Conservation (phyloP, 1,140 invertebrate genomes). For the Eubasilissa regina region DNA sequence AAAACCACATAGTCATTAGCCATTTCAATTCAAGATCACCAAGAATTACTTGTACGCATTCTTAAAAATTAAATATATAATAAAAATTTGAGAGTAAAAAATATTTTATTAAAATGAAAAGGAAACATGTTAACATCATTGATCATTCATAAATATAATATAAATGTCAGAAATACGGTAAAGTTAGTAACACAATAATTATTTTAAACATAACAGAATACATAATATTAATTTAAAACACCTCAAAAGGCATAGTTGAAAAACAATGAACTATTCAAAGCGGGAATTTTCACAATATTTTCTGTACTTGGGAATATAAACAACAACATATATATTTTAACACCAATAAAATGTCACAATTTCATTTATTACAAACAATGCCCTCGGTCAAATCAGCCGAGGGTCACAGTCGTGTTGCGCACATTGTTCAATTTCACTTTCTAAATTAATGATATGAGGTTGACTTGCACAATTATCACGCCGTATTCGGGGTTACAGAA, state of each 20-base stretch:
- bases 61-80: too few relatives aligned
- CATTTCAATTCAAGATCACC: too few relatives aligned
- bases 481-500: conserved; percentile 53
- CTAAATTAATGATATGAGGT: conserved; percentile 46
- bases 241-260: neutral
- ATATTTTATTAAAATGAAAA: too few relatives aligned
- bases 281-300: conserved; percentile 14
- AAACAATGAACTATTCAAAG: conserved; percentile 9
- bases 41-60: too few relatives aligned
- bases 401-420: neutral
- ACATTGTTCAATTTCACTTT: conserved; percentile 30
- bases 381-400: neutral
- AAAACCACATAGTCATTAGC: too few relatives aligned
- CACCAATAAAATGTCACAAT: conserved; percentile 43
- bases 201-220: conserved; percentile 14
- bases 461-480: conserved; percentile 54
- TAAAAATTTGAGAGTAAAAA: too few relatives aligned
- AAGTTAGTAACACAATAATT: neutral
- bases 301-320: conserved; percentile 13
- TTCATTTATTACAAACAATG: conserved; percentile 3
- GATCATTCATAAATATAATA: neutral
- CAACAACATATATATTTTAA: conserved; percentile 40
- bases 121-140: neutral
- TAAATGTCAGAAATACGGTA: neutral
- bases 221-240: conserved; percentile 7